A percentile compares a stretch with the other conserved stretches of the same genome.
These are phyloP conservation scores for Drosophila insularis DNA, from an alignment of 1,140 invertebrate genomes.

Conservation along the genomic window DNA sequence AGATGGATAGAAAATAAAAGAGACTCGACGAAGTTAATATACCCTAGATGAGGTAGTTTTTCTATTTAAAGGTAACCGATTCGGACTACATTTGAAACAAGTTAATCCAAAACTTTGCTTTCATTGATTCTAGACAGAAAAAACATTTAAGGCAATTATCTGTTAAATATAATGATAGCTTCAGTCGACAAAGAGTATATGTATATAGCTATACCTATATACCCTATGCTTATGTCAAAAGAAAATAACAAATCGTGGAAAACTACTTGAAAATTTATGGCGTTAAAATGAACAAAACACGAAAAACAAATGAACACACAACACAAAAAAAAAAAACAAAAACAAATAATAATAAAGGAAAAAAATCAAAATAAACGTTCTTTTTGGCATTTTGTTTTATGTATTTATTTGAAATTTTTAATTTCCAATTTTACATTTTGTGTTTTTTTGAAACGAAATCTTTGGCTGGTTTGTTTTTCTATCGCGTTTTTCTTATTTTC, in stretches of 20 bases:
- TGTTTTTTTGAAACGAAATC: conserved; percentile 38
- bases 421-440: conserved; percentile 56
- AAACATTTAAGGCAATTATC: no score
- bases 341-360: conserved; percentile 7
- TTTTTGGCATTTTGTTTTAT: conserved; percentile 47
- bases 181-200: not conserved
- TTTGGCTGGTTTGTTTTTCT: conserved; percentile 44
- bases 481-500: conserved; percentile 20
- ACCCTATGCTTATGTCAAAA: not conserved
- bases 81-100: no score
- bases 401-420: conserved; percentile 73
- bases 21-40: not conserved
- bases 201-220: not conserved
- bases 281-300: conserved; percentile 30
- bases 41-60: not conserved
- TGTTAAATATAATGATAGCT: not conserved
- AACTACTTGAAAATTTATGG: conserved; percentile 75
- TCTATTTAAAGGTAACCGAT: no score
- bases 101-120: no score
- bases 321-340: not conserved
- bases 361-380: conserved; percentile 34
- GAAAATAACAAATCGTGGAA: conserved; percentile 40
- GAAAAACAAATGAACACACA: not conserved
- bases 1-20: conserved; percentile 46
- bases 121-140: not conserved